Conservation (phyloP, 1,140 invertebrate species). For the Drosophila orena region DNA sequence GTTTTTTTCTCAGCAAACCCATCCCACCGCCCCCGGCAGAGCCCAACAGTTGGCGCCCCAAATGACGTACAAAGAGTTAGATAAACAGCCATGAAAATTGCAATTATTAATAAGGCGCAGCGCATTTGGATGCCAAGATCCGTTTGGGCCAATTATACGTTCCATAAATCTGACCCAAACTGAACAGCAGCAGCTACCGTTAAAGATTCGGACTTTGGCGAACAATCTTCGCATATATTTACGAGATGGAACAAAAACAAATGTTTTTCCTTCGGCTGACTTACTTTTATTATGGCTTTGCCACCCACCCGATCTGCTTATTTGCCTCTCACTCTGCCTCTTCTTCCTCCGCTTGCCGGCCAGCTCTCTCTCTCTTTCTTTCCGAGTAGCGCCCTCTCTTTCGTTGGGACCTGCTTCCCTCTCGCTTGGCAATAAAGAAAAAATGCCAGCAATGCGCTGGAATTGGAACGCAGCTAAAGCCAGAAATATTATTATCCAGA, state of each 20-base stretch:
- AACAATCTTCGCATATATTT: slow-evolving; percentile 71
- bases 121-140: slow-evolving; percentile 68
- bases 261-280: slow-evolving; percentile 69
- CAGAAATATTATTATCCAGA: slow-evolving; percentile 43
- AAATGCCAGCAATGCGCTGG: slow-evolving; percentile 75
- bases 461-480: slow-evolving; percentile 69
- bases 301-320: slow-evolving; percentile 42
- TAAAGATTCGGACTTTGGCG: slow-evolving; percentile 15
- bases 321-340: background rate
- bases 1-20: slow-evolving; percentile 19
- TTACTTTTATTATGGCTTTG: slow-evolving; percentile 75
- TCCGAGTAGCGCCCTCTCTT: background rate
- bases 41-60: slow-evolving; percentile 47
- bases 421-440: slow-evolving; percentile 55
- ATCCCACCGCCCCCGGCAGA: background rate
- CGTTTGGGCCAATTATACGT: slow-evolving; percentile 73
- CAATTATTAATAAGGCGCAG: slow-evolving; percentile 69
- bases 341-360: too few species aligned
- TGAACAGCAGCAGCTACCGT: slow-evolving; percentile 25
- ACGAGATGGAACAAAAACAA: slow-evolving; percentile 79
- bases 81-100: slow-evolving; percentile 74
- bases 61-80: slow-evolving; percentile 60
- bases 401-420: slow-evolving; percentile 5
- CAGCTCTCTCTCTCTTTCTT: background rate
- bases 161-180: slow-evolving; percentile 68